Evolutionary conservation across 1,140 invertebrate species (phyloP).

Genomic region (Popillia japonica): DNA sequence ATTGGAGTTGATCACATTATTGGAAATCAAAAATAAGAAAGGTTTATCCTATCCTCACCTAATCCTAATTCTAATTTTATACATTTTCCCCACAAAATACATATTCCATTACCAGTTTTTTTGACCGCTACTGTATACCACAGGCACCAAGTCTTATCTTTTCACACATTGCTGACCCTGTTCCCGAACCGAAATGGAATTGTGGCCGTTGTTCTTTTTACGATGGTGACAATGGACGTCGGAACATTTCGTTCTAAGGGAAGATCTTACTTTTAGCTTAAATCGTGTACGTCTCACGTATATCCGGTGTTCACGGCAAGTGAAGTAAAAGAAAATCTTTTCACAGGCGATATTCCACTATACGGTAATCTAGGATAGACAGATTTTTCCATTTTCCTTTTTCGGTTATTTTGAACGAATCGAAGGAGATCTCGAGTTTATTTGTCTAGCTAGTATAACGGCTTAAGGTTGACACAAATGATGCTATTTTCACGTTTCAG

Average conservation of each 20-base stretch:
- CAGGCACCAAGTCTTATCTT: constrained; percentile 7
- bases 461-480: too few species aligned
- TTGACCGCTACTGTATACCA: not conserved
- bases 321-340: constrained; percentile 6
- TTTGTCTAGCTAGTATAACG: too few species aligned
- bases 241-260: not conserved
- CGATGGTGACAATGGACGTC: not conserved
- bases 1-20: too few species aligned
- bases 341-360: not conserved
- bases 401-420: not conserved
- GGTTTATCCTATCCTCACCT: too few species aligned
- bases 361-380: not conserved
- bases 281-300: not conserved
- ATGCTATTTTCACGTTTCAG: too few species aligned
- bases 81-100: too few species aligned
- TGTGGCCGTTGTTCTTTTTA: constrained; percentile 29
- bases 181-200: constrained; percentile 11
- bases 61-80: too few species aligned
- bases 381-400: not conserved
- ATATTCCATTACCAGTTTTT: too few species aligned
- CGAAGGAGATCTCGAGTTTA: too few species aligned
- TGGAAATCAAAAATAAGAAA: too few species aligned
- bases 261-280: constrained; percentile 1
- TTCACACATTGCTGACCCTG: constrained; percentile 28
- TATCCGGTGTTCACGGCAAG: not conserved